These are phyloP conservation scores for Thecocarcelia acutangulata DNA, from an alignment of 2,888 invertebrate genomes.

Conservation along the genomic window DNA sequence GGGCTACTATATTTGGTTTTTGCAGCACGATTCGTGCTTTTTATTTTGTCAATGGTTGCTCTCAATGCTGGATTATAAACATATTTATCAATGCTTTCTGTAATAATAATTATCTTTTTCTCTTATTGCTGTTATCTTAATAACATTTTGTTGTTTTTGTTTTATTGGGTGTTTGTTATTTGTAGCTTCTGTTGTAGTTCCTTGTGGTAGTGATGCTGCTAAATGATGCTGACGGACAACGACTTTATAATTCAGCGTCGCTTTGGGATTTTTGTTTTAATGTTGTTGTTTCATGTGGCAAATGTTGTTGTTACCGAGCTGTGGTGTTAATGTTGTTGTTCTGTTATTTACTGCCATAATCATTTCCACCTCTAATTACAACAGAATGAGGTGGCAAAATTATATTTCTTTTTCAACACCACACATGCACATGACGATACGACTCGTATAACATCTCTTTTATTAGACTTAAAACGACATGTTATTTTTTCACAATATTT, in stretches of 20 bases:
- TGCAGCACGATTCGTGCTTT: too few species aligned
- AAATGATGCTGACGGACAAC: constrained; percentile 40
- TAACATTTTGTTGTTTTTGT: background rate
- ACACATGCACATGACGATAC: background rate
- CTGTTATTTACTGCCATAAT: constrained; percentile 60
- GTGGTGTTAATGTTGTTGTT: constrained; percentile 35
- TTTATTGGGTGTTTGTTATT: constrained; percentile 48
- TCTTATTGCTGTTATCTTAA: constrained; percentile 13
- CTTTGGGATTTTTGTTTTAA: constrained; percentile 11
- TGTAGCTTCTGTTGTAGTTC: constrained; percentile 48
- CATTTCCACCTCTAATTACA: constrained; percentile 70
- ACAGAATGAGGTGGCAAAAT: constrained; percentile 68
- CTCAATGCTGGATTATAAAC: constrained; percentile 50
- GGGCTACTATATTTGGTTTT: too few species aligned
- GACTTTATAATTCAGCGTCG: background rate
- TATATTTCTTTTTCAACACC: constrained; percentile 37
- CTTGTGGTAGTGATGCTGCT: constrained; percentile 35
- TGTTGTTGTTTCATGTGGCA: constrained; percentile 2
- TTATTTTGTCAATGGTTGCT: too few species aligned
- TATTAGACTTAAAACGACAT: constrained; percentile 53
- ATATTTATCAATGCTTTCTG: constrained; percentile 31
- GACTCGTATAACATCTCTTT: constrained; percentile 42
- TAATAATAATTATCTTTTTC: constrained; percentile 10
- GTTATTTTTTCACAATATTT: constrained; percentile 17
- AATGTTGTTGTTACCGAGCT: constrained; percentile 28